Percentiles rank a stretch among this genome's conserved stretches.
Conservation (phyloP, 2,888 invertebrate species). For the Drosophila yooni region DNA sequence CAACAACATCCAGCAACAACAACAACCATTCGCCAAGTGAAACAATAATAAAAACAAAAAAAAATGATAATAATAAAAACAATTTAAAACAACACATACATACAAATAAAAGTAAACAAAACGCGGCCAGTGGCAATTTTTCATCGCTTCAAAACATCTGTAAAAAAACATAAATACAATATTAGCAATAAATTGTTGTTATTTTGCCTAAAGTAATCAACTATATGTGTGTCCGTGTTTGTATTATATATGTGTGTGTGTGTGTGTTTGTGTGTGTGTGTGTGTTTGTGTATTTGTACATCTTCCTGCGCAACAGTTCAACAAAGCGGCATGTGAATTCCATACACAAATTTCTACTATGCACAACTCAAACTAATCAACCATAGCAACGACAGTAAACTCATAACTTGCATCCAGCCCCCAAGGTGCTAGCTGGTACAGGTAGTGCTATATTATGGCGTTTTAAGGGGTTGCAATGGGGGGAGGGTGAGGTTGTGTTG, state of each 20-base stretch:
- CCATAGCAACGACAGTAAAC: conserved; percentile 15
- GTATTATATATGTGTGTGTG: conserved; percentile 6
- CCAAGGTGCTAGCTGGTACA: conserved; percentile 32
- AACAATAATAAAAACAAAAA: conserved; percentile 42
- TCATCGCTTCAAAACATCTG: conserved; percentile 24
- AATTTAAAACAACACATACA: conserved; percentile 34
- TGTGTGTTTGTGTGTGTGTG: conserved; percentile 1
- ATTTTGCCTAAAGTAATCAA: conserved; percentile 12
- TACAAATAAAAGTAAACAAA: conserved; percentile 37
- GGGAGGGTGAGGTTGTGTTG: not conserved
- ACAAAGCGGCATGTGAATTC: conserved; percentile 40
- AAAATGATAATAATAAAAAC: conserved; percentile 8
- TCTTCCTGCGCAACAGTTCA: conserved; percentile 64
- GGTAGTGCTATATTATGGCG: not conserved
- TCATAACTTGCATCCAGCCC: conserved; percentile 48
- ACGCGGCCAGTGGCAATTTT: conserved; percentile 32
- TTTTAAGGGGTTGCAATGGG: not conserved
- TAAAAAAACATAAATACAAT: conserved; percentile 5
- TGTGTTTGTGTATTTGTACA: conserved; percentile 13
- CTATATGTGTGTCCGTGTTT: conserved; percentile 3
- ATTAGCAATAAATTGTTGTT: conserved; percentile 3
- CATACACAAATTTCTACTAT: conserved; percentile 40
- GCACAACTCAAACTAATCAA: conserved; percentile 61
- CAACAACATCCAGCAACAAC: not conserved
- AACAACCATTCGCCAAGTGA: conserved; percentile 36